Evolutionary conservation across 2,113 vertebrate species (phyloP), one percentile per base, ranked within the genome.

Genomic region (Pelmatolapia mariae): DNA sequence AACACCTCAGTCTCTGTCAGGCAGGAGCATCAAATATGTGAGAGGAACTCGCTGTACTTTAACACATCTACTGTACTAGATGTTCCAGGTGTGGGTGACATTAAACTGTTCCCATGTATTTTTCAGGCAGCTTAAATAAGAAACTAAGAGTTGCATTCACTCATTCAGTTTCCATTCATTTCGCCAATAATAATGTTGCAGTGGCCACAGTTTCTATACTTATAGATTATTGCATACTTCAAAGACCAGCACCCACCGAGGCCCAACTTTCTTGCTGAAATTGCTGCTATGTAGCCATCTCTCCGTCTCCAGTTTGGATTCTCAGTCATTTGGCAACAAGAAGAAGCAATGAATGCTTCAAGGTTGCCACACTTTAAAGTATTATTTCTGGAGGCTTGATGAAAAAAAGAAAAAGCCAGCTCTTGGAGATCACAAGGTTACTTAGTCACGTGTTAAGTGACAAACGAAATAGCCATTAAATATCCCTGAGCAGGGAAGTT

Each of bases 21-120:
- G 63, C 81, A 76, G 38, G 73, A 18, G 15, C 33, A 87, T 43
- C 81, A 89, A 15, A 82, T 86, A 88, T 84, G 85, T 94, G 91
- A 85, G 78, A 93, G 57, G 57, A 80, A 15, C 18, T 15, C 10
- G 15, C 4, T 68, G 87, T 91, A 57, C 83, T 89, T 91, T 47
- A 84, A 82, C 88, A 93, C 36, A 13, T 91, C 80, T 68, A 10
- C 68, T 78, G 47, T 7, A 89, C 40, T 18, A 18, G 29, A 53
- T 57, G 36, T 89, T 91, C 54, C 36, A 83, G 15, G n/a, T 84
- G 45, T 36, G 40, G 10, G 38, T 47, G 26, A 83, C 13, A 40
- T 56, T 36, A 11, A 59, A 15, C 1, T 71, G 11, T 31, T 38
- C 3, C 19, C 36, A 15, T 52, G 10, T 38, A 18, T 82, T 79